Base-by-base conservation (phyloP, 2,888 invertebrate species). In the Epirrhoe alternata region DNA sequence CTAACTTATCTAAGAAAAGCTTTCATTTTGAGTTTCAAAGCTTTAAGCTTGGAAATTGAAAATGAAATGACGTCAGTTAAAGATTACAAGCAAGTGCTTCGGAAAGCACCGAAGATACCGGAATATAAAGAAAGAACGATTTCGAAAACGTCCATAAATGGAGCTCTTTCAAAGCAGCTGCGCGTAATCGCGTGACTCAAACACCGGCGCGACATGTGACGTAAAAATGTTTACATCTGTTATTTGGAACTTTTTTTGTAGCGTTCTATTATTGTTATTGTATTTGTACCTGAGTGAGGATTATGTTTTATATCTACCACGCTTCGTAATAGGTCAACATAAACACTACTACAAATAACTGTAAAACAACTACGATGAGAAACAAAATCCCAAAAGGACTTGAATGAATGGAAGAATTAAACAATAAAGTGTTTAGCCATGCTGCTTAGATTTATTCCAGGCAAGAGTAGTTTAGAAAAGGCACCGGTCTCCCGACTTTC, bases 101-200 rank as follows among this genome's bases (percentile, higher is more conserved):
- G 24, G 24, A 24, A 24, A 24, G 24, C 24, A 14, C 14, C 3
- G 5, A 47, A 14, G 7, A 47, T 4, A 16, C 10, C 1, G 47
- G 14, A 14, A 16, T 16, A 49, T 3, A 17, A 35, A 16, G 35
- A 47, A 51, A 59, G 31, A 47, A 47, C 14, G 47, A 70, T 72
- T 70, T 71, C 75, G 68, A 61, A 65, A 74, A 76, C 71, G 64
- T 66, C 86, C 86, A 83, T 84, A 88, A 80, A 86, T 83, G 88
- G 88, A 66, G 69, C 80, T 85, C 72, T 79, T 42, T 76, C 79
- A 82, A 84, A 82, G 80, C 69, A 78, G 77, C 77, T 81, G 70
- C 72, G 72, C 73, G 72, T 51, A 64, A 64, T 57, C 69, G 74
- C 66, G 74, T 89, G 88, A 89, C 80, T 88, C 88, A 87, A 77